Conservation (phyloP, 2,797 vertebrate genomes). For the Clarias fuscus region DNA sequence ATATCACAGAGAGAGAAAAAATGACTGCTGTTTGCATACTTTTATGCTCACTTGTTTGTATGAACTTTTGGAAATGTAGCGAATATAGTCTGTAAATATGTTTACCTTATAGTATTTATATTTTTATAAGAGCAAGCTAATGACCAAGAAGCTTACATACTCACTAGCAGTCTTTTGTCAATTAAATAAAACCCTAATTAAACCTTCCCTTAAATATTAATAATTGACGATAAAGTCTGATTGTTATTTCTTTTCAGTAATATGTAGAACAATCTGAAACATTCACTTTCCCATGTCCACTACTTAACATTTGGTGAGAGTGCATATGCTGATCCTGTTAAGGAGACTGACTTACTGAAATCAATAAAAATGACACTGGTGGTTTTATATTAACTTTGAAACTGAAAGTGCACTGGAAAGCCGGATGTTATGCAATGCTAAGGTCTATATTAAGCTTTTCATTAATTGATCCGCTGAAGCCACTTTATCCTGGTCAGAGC, state of each 20-base stretch:
- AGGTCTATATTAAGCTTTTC: no score
- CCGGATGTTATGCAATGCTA: neutral
- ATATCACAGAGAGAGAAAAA: neutral
- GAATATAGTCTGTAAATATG: neutral
- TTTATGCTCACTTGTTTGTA: neutral
- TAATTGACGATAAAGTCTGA: neutral
- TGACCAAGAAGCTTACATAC: neutral
- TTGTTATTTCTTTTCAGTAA: neutral
- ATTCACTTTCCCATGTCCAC: neutral
- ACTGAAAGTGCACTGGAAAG: neutral
- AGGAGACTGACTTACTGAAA: neutral
- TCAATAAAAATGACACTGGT: neutral
- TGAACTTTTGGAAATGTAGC: neutral
- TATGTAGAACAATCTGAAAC: neutral
- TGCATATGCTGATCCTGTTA: neutral
- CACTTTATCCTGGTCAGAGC: no score
- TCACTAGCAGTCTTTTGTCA: neutral
- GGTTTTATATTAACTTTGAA: neutral
- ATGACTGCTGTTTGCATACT: neutral
- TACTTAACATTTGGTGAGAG: neutral
- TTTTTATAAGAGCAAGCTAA: neutral
- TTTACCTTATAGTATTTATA: neutral
- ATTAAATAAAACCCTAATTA: no score
- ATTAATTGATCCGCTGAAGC: no score
- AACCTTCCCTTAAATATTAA: neutral